Base-by-base conservation (phyloP, 2,797 vertebrate species). In the Anguilla megastoma region DNA sequence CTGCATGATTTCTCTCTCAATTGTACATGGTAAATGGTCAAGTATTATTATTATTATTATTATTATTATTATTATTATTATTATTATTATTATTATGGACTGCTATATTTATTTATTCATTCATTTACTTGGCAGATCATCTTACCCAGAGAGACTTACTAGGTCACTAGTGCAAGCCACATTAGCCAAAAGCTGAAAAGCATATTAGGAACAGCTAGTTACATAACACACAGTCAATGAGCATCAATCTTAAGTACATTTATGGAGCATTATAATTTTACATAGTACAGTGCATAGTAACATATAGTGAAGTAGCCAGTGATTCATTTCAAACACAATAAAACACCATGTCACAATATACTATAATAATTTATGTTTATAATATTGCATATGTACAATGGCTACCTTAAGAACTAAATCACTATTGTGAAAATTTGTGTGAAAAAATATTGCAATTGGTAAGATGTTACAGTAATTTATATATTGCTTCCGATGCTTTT, bases 1-100 rank as follows among this genome's bases (percentile, higher is more conserved):
- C 52, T 85, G 27, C 7, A 76, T 76, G 71, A 79, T 82, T 82
- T 82, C 24, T 45, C 45, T 48, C 18, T 50, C 79, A 82, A n/a
- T 50, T 45, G 41, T 50, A 48, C 18, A 48, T n/a, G 24, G 7
- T 76, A 76, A n/a, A n/a, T n/a, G 63, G 9, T 63, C 24, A n/a
- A n/a, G 5, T 24, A 63, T 63, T 16, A 63, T 71, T 30, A 69
- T 60, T 12, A 60, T 69, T 30, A 71, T 71, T 71, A 27, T 71
- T 6, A 71, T n/a, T 71, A 71, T n/a, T 71, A 71, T 27, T 71
- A 27, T 27, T 27, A 27, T 27, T 71, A 27, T 9, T 12, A 12
- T 27, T 30, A 10, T 27, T 71, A 71, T 27, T 71, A 71, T 9
- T 10, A 63, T 4, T 63, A 63, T 18, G 5, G 21, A n/a, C 1